A percentile compares a stretch with the other conserved stretches of the same genome.
Evolutionary conservation across 2,888 invertebrate species (phyloP).

Genomic region (Drosophila ustulata): DNA sequence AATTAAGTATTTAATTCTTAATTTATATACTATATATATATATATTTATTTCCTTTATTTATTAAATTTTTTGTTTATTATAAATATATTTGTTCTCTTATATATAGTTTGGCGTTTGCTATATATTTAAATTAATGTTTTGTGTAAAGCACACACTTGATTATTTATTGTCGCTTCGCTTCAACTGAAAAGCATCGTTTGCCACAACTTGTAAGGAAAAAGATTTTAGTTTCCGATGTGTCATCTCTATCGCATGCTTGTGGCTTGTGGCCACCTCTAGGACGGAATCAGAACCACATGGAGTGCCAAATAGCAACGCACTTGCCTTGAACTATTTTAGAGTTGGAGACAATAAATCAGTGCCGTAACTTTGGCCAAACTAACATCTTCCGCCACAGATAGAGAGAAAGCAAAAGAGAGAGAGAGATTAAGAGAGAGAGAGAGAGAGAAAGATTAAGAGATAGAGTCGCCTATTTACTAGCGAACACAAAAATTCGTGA

Average conservation of each 20-base stretch:
- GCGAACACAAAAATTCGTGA: not conserved
- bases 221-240: not conserved
- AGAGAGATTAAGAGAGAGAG: not conserved
- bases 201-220: too few relatives aligned
- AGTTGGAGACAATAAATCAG: slow-evolving; percentile 51
- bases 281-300: not conserved
- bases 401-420: not conserved
- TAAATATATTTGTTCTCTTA: too few relatives aligned
- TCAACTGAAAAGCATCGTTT: too few relatives aligned
- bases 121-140: too few relatives aligned
- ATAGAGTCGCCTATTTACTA: not conserved
- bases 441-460: not conserved
- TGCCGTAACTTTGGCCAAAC: slow-evolving; percentile 28
- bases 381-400: not conserved
- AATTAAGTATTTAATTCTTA: too few relatives aligned
- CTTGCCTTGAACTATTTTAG: slow-evolving; percentile 41
- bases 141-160: too few relatives aligned
- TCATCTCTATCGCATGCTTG: slow-evolving; percentile 2
- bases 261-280: slow-evolving; percentile 1
- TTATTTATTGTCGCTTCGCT: too few relatives aligned
- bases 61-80: too few relatives aligned
- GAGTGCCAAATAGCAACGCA: slow-evolving; percentile 7
- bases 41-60: too few relatives aligned
- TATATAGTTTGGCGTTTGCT: too few relatives aligned
- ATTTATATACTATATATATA: too few relatives aligned